Evolutionary conservation across 2,113 vertebrate genomes (phyloP).

Genomic region (Lepus americanus): DNA sequence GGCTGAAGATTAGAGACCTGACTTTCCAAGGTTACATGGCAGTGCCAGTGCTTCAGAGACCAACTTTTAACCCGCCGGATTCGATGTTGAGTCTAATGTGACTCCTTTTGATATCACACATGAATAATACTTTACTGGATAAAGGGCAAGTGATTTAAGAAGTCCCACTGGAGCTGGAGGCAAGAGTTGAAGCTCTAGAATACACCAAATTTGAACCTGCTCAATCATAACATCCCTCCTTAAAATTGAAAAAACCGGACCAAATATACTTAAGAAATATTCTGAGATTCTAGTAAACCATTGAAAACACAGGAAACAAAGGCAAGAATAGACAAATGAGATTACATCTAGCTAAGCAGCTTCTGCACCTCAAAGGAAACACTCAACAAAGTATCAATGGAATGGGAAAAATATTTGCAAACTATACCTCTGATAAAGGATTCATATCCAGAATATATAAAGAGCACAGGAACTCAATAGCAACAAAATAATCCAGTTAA

Average conservation of each 20-base stretch:
- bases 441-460: too few relatives aligned
- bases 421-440: too few relatives aligned
- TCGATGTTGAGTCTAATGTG: neutral
- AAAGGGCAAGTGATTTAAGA: conserved; percentile 8
- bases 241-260: neutral
- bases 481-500: too few relatives aligned
- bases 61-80: neutral
- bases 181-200: neutral
- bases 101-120: neutral
- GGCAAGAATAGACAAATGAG: too few relatives aligned
- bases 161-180: neutral
- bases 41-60: neutral
- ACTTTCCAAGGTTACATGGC: neutral
- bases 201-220: neutral
- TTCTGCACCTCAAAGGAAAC: too few relatives aligned
- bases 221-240: neutral
- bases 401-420: too few relatives aligned
- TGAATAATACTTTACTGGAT: neutral
- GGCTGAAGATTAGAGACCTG: neutral
- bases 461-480: too few relatives aligned
- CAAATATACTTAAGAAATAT: neutral
- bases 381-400: too few relatives aligned
- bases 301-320: too few relatives aligned
- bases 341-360: too few relatives aligned
- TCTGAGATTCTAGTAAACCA: neutral